These are phyloP conservation scores for Apeira syringaria DNA, from an alignment of 2,888 invertebrate species.

Conservation along the genomic window DNA sequence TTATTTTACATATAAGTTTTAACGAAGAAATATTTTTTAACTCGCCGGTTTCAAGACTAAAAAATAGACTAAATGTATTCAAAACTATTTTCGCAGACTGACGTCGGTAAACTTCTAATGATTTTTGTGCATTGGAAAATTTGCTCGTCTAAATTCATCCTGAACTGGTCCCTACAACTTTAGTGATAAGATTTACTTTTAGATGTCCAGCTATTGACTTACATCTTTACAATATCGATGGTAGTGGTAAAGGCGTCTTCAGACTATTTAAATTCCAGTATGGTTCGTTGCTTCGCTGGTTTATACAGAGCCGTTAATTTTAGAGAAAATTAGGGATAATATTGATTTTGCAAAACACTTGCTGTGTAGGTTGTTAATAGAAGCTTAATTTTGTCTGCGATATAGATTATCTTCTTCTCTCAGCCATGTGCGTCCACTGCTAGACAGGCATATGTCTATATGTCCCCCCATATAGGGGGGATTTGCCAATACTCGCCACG, in stretches of 20 bases:
- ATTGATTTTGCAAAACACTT: constrained; percentile 66
- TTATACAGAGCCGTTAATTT: constrained; percentile 82
- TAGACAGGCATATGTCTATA: too few species aligned
- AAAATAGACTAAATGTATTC: constrained; percentile 40
- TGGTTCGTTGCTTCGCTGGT: constrained; percentile 83
- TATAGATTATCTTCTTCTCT: too few species aligned
- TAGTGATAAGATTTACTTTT: constrained; percentile 29
- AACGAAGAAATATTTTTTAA: too few species aligned
- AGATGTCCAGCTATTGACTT: constrained; percentile 33
- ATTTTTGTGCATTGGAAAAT: constrained; percentile 48
- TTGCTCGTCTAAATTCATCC: constrained; percentile 3
- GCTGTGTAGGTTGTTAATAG: too few species aligned
- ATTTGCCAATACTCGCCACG: too few species aligned
- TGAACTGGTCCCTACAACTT: constrained; percentile 30
- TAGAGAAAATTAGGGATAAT: constrained; percentile 66
- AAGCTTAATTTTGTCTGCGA: too few species aligned
- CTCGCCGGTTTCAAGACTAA: too few species aligned
- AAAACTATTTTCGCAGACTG: constrained; percentile 39
- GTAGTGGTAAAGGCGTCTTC: constrained; percentile 68
- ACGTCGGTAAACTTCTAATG: constrained; percentile 47
- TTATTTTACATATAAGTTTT: too few species aligned
- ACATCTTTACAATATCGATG: constrained; percentile 44
- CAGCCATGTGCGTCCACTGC: too few species aligned
- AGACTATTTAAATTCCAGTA: constrained; percentile 82
- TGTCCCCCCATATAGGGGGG: too few species aligned